Base-by-base conservation (phyloP, 2,113 vertebrate species). In the Oncorhynchus clarkii region DNA sequence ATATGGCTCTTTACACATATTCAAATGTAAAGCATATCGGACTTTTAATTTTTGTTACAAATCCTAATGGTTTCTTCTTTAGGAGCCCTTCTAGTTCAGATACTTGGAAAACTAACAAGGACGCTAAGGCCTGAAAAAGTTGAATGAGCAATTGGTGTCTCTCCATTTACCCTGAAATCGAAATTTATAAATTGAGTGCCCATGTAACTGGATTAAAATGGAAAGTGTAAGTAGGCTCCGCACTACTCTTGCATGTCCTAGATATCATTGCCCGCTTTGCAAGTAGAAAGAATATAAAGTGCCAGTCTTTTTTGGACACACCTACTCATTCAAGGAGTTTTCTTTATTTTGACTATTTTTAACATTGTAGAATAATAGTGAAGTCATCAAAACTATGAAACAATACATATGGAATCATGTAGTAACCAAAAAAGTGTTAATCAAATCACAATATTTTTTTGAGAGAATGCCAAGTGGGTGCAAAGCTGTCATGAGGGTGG, bases 151-250 rank as follows among this genome's bases (percentile, higher is more conserved):
- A 45, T 54, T 45, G 9, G 76, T 49, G 57, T n/a, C 29, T 65
- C 48, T 65, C 67, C 22, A n/a, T 82, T 82, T 64, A 68, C 77
- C 73, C 73, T 64, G 27, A 74, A 77, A 59, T 77, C 73, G 51
- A 82, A 85, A 83, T 45, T 29, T 65, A 59, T 78, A 67, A 48
- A 70, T 79, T 84, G 77, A 86, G 78, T 79, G 82, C 12, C 77
- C 73, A 27, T 83, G 83, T 83, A 85, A 90, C 87, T 79, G 77
- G 83, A 85, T 86, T 89, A 75, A 83, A 87, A 77, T 77, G 62
- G 74, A 79, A 73, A 79, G 51, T 74, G 64, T 77, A 79, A 84
- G 71, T 65, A 72, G 71, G 72, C 64, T 68, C 71, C 62, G 69
- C 67, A 71, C 72, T 79, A 31, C 59, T 65, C 12, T 69, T 51